Evolutionary conservation across 2,113 vertebrate species (phyloP).

Genomic region (Parus major): DNA sequence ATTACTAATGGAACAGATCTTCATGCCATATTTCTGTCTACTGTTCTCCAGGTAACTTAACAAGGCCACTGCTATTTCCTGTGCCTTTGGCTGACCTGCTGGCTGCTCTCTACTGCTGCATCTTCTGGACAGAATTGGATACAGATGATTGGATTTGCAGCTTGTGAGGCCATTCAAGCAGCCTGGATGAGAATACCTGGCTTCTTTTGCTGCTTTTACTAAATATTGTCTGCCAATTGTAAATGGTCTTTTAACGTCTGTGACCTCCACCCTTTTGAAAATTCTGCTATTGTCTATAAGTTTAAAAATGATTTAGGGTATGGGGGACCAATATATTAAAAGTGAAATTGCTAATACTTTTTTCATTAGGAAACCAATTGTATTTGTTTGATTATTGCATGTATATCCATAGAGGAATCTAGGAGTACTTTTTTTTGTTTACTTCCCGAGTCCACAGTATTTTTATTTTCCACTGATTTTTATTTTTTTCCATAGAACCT

Average conservation of each 20-base stretch:
- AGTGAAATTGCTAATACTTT: neutral
- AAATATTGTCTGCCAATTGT: neutral
- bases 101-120: neutral
- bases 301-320: neutral
- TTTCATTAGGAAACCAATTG: neutral
- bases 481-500: neutral
- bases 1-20: neutral
- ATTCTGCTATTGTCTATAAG: neutral
- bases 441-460: neutral
- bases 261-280: neutral
- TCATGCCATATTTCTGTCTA: neutral
- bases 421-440: neutral
- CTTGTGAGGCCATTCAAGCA: neutral
- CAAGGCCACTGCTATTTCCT: neutral
- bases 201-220: neutral
- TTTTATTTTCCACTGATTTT: neutral
- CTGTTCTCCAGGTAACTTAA: neutral
- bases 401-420: fast-evolving
- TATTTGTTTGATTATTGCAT: neutral
- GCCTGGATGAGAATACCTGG: neutral
- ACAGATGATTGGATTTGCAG: neutral
- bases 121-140: neutral
- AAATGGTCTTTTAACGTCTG: neutral
- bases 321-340: neutral
- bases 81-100: neutral